Conservation (phyloP, 2,888 invertebrate genomes). For the Hypercompe scribonia region DNA sequence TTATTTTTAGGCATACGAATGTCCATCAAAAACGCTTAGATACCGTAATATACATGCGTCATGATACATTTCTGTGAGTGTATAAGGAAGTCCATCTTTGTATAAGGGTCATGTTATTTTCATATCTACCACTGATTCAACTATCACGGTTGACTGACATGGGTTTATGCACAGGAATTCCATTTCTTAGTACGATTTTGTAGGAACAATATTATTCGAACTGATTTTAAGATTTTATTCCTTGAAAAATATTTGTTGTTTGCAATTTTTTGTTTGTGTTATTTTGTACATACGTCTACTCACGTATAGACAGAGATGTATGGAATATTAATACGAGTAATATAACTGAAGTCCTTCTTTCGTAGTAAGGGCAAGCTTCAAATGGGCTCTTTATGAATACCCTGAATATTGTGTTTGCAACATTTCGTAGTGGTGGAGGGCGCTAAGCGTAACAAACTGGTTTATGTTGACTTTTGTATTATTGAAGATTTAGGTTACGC, state of each 20-base stretch:
- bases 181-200: conserved; percentile 9
- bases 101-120: conserved; percentile 31
- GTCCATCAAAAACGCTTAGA: conserved; percentile 36
- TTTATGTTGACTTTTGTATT: too few relatives aligned
- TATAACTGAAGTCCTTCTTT: too few relatives aligned
- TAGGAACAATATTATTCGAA: not conserved
- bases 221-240: not conserved
- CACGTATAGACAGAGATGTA: not conserved
- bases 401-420: too few relatives aligned
- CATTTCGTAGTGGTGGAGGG: too few relatives aligned
- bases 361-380: too few relatives aligned
- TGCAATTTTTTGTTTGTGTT: not conserved
- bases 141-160: conserved; percentile 40
- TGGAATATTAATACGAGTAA: not conserved
- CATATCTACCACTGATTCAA: conserved; percentile 36
- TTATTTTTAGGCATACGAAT: not conserved
- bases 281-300: not conserved
- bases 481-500: too few relatives aligned
- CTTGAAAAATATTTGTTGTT: not conserved
- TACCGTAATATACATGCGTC: conserved; percentile 8
- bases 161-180: conserved; percentile 24
- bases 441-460: too few relatives aligned
- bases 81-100: conserved; percentile 9
- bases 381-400: too few relatives aligned
- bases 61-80: conserved; percentile 5